Base-by-base conservation (phyloP, 2,888 invertebrate species). In the Resseliella maxima region DNA sequence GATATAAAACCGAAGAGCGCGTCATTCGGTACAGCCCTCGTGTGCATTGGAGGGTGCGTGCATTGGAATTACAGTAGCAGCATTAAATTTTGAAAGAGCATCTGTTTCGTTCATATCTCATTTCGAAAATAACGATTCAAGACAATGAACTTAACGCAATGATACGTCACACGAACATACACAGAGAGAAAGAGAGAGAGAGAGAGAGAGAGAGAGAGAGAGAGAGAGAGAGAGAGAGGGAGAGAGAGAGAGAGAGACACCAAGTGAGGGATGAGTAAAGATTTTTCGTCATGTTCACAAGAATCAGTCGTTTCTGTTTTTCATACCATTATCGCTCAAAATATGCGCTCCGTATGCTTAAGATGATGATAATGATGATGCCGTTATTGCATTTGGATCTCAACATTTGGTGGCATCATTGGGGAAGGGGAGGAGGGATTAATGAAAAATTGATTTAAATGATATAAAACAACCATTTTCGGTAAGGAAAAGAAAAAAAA, bases 391-490 rank as follows among this genome's bases (percentile, higher is more conserved):
- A 83, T 83, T 83, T 83, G 83, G 83, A 83, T 83, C 38, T 38
- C 18, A 38, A n/a, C 83, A 83, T 31, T 59, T 59, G 24, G 59
- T 18, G 3, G 27, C 31, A 35, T 18, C 18, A 24, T 59, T 59
- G 3, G 31, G 35, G 46, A 64, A 8, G 1, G 8, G 64, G 3
- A 54, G 31, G 24, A 8, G 83, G 38, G 38, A 38, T 83, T 83
- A 83, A 83, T 83, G 83, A 83, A 83, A 83, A 83, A 83, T 83
- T 83, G 38, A 83, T 83, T 83, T 83, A 38, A 83, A 83, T 24
- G 83, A 83, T 83, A 83, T 83, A 83, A 83, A 83, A 36, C 83
- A 38, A 27, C 38, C n/a, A 83, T 83, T 83, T 83, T 38, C 1
- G 36, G 35, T 18, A 64, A n/a, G n/a, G n/a, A n/a, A n/a, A n/a